phyloP scores from a whole-genome alignment of 2,113 vertebrate genomes.

The Ardeotis arabs region DNA sequence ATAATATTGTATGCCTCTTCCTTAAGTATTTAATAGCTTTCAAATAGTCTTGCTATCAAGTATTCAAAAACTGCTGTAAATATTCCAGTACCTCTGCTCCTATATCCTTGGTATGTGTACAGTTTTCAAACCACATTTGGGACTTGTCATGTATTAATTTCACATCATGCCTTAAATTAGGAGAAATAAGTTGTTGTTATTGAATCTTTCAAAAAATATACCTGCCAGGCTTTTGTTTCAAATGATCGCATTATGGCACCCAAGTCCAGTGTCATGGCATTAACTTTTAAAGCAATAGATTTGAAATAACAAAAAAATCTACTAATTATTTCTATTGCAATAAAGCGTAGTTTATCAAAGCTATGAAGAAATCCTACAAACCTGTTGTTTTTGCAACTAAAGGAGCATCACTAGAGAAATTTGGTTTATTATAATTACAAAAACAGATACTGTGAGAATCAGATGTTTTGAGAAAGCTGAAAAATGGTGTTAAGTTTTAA shows the following conservation, averaged over 20 bases:
- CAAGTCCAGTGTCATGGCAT: neutral
- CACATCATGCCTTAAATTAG: neutral
- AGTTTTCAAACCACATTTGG: neutral
- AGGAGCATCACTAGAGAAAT: neutral
- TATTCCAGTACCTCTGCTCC: neutral
- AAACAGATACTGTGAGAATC: neutral
- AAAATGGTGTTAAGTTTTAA: slow-evolving; percentile 38
- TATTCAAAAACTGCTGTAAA: neutral
- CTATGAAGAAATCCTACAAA: neutral
- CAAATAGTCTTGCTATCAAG: neutral
- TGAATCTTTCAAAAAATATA: neutral
- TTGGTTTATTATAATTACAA: neutral
- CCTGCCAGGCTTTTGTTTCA: neutral
- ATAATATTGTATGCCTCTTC: neutral
- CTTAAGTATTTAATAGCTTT: neutral
- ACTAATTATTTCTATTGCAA: neutral
- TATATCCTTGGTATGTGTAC: neutral
- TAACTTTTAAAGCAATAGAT: neutral
- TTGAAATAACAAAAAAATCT: neutral
- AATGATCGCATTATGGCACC: neutral
- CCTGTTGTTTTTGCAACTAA: neutral
- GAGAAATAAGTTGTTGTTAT: neutral
- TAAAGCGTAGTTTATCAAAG: neutral
- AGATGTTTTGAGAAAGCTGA: slow-evolving; percentile 21
- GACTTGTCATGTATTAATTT: neutral